Evolutionary conservation across 2,797 vertebrate genomes (phyloP).

Genomic region (Alauda arvensis): DNA sequence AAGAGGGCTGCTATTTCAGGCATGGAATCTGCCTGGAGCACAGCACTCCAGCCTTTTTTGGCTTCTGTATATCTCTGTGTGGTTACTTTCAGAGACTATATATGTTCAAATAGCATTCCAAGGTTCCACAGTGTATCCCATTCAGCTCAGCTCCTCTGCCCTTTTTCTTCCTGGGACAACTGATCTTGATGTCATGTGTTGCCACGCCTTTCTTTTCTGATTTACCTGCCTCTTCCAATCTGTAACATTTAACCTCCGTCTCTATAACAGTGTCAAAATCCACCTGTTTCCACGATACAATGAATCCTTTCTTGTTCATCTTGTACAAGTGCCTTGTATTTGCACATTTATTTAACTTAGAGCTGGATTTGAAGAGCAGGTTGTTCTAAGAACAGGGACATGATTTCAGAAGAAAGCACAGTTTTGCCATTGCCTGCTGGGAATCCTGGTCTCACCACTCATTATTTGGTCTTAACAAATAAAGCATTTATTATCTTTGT

Average conservation of each 20-base stretch:
- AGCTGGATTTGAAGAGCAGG: neutral
- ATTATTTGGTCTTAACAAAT: neutral
- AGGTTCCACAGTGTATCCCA: neutral
- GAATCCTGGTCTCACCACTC: neutral
- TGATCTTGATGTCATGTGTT: neutral
- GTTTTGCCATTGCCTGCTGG: neutral
- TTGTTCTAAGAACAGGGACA: neutral
- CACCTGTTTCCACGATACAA: neutral
- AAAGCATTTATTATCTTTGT: neutral
- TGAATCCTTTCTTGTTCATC: neutral
- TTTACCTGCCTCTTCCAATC: neutral
- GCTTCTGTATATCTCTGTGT: neutral
- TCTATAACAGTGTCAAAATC: rapidly evolving
- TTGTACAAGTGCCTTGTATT: neutral
- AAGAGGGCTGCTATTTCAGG: neutral
- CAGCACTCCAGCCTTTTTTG: neutral
- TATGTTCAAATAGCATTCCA: neutral
- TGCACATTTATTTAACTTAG: neutral
- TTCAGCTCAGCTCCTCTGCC: neutral
- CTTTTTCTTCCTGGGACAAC: neutral
- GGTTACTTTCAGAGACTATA: neutral
- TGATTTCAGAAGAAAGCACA: neutral
- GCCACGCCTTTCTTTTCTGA: neutral
- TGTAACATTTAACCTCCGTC: neutral
- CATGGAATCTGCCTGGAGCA: neutral